These are phyloP conservation scores for Ciconia boyciana DNA, from an alignment of 2,113 vertebrate genomes.

Conservation along the genomic window DNA sequence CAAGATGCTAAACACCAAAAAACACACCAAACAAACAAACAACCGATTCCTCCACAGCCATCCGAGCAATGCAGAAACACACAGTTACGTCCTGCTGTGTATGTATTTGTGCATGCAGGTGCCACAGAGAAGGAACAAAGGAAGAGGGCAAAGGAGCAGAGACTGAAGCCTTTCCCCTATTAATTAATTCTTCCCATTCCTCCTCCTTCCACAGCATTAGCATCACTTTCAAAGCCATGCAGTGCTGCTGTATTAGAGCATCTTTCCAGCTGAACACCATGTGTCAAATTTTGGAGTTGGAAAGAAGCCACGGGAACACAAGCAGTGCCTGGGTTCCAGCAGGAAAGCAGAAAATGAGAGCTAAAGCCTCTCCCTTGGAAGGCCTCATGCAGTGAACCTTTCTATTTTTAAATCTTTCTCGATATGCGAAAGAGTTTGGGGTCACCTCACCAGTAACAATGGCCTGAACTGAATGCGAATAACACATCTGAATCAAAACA, in stretches of 20 bases:
- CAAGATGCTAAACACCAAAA: not conserved
- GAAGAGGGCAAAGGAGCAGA: not conserved
- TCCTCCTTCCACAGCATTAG: not conserved
- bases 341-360: not conserved
- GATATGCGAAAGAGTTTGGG: not conserved
- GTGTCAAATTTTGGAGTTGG: not conserved
- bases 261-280: not conserved
- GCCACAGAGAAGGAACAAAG: not conserved
- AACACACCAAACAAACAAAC: no score
- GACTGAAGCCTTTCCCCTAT: not conserved
- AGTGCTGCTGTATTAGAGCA: not conserved
- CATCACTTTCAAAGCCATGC: not conserved
- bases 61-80: not conserved
- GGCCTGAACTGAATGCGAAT: not conserved
- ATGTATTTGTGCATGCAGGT: not conserved
- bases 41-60: not conserved
- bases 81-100: accelerated
- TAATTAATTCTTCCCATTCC: not conserved
- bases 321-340: not conserved
- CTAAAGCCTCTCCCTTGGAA: not conserved
- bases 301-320: not conserved
- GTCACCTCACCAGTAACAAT: not conserved
- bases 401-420: constrained; percentile 5
- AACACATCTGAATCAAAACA: not conserved
- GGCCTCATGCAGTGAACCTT: not conserved